Conservation (phyloP, 2,113 vertebrate genomes). For the Hyperoodon ampullatus region DNA sequence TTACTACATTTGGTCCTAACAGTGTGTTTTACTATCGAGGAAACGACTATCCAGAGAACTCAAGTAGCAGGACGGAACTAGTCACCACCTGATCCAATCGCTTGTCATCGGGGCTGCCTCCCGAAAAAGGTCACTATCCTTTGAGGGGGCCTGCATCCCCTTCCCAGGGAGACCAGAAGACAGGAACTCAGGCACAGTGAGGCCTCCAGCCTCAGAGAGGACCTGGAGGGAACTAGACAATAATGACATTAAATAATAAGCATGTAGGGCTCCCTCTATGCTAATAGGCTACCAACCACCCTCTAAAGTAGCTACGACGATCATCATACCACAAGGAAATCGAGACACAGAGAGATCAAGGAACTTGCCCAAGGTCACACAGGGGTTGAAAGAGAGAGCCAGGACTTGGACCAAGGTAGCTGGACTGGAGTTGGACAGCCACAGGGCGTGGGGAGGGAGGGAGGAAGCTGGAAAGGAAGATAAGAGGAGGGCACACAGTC, state of each 20-base stretch:
- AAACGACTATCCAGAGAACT: background rate
- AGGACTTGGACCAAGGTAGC: background rate
- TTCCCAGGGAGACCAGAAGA: background rate
- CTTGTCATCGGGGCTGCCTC: background rate
- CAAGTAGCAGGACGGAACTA: background rate
- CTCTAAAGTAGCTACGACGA: background rate
- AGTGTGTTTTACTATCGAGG: background rate
- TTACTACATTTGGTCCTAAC: background rate
- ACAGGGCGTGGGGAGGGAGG: background rate
- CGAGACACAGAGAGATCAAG: background rate
- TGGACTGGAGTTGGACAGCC: background rate
- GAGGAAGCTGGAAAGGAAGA: background rate
- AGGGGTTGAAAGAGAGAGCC: background rate
- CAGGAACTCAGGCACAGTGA: background rate
- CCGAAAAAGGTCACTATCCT: background rate
- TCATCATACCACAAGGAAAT: background rate
- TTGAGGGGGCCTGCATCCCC: background rate
- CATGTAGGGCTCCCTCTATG: too few species aligned
- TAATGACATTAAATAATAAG: background rate
- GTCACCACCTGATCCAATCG: background rate
- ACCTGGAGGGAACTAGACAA: background rate
- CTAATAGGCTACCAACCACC: background rate
- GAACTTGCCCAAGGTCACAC: background rate
- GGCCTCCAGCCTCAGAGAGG: background rate
- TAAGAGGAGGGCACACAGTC: accelerated